Base-by-base conservation (phyloP, 2,888 invertebrate genomes). In the Dynastes maya region DNA sequence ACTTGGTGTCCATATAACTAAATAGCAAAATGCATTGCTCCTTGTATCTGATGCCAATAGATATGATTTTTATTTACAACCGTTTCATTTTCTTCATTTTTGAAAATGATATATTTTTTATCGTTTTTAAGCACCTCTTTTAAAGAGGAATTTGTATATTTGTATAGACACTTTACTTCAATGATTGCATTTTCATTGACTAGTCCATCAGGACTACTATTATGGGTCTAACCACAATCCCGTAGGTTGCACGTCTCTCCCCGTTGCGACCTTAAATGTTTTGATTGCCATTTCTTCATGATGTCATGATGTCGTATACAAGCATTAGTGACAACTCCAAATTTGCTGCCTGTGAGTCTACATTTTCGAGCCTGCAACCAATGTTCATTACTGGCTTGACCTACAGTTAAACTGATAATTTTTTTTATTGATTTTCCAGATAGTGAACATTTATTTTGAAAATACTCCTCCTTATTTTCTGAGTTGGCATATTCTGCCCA, bases 81-180 rank as follows among this genome's bases (percentile, higher is more conserved):
- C n/a, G 63, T 63, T 3, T 55, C 61, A 74, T 45, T 70, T 58
- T 22, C 58, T 58, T 58, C 58, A 32, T 53, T 45, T 27, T 77
- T 32, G 55, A 63, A 29, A 49, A 68, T 51, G 68, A 76, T 78
- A 27, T 29, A 79, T 27, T 65, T 80, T 63, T 11, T 74, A 32
- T 22, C 71, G 27, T 65, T 68, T 77, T 11, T 40, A 0, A 76
- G 13, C 1, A 6, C 49, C 37, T 80, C 63, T 32, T 45, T 2
- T 32, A 78, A 45, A 11, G n/a, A 11, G 2, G 8, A 22, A 55
- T 72, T 67, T 64, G 78, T 27, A 71, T 77, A 80, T 71, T 64
- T 76, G 77, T 78, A 81, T 5, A 79, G 80, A 58, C 81, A 80
- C 51, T 81, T 81, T 13, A 80, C 64, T 79, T 81, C 81, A 9